Evolutionary conservation across 2,888 invertebrate genomes (phyloP), one percentile per base, ranked within the genome.

Genomic region (Dynastes hyllus): DNA sequence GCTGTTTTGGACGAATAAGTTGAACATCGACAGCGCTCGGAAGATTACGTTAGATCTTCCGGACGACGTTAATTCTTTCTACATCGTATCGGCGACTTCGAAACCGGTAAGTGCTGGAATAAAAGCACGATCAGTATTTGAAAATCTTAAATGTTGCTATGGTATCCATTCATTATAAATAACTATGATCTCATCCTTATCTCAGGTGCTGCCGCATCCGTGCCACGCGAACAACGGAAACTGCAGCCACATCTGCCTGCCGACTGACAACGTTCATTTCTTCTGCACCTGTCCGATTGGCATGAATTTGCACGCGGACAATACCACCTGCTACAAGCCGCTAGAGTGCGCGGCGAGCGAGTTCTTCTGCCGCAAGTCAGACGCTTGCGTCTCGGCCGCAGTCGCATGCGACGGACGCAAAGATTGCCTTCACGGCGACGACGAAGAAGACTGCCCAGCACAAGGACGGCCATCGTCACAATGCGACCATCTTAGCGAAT

Each of bases 221-320:
- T 96, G 96, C 84, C 90, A 90, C 40, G 84, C 84, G 8, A 89
- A 89, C 45, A 92, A 93, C 80, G 93, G 93, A 55, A 92, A 92
- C 0, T 96, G 96, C 84, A 93, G 94, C 2, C 94, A 95, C 86
- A 88, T 96, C 9, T 96, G 96, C 85, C 91, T 95, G 1, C 91
- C 93, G 78, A 86, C 88, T 8, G 75, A 77, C 11, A 83, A 82
- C 4, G 86, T 85, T 76, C 55, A 82, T 0, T 78, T 83, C 84
- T 84, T 87, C 1, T 93, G 93, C 82, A 88, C 89, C 1, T 97
- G 97, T 86, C 95, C 96, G 0, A 87, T 92, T 0, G 94, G 94
- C 0, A 90, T 93, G 86, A 86, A 90, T 0, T 88, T 94, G 11
- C 87, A 87, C 1, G 84, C 86, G 5, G 91, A 92, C 29, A 91